Evolutionary conservation across 2,888 invertebrate genomes (phyloP), one percentile per base, ranked within the genome.

Genomic region (Cerceris ruficornis): DNA sequence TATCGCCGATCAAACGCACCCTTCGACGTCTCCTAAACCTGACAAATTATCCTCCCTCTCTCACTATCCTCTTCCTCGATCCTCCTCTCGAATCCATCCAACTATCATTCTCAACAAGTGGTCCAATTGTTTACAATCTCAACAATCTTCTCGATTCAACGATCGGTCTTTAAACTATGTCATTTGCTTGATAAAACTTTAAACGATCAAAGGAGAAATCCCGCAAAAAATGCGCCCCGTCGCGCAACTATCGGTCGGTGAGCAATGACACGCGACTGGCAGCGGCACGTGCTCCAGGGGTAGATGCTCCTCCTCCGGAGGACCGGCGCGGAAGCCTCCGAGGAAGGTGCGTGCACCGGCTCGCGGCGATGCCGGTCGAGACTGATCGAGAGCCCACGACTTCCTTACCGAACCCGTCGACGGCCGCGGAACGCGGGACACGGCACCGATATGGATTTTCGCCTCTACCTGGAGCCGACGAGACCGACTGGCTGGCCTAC

Each of bases 371-470:
- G 46, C 49, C 59, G 43, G 7, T 14, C 49, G 42, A 61, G 60
- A 28, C 39, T 28, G 52, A 17, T 11, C 54, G 42, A 15, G 64
- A 46, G 55, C 17, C 41, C 17, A 11, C 52, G 55, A 14, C 68
- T 49, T 28, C 58, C 60, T 41, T 43, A 28, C 14, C 54, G 69
- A 61, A 43, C 60, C 58, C 17, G 66, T 62, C 69, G 58, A 64
- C 66, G 67, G 28, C 42, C 69, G 77, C 60, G 52, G 60, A 62
- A 60, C 49, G 65, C 64, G 69, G 14, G 43, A 50, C 69, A 55
- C 68, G 14, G 61, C 59, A 61, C 7, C 75, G 72, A 80, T 88
- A 88, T 85, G 86, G 88, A 88, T 88, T 87, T 87, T 86, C 86
- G 58, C 78, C 61, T 73, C 70, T 75, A 79, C 77, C 79, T 82